phyloP scores from a whole-genome alignment of 2,797 vertebrate species.

The Melanotaenia nigrans region DNA sequence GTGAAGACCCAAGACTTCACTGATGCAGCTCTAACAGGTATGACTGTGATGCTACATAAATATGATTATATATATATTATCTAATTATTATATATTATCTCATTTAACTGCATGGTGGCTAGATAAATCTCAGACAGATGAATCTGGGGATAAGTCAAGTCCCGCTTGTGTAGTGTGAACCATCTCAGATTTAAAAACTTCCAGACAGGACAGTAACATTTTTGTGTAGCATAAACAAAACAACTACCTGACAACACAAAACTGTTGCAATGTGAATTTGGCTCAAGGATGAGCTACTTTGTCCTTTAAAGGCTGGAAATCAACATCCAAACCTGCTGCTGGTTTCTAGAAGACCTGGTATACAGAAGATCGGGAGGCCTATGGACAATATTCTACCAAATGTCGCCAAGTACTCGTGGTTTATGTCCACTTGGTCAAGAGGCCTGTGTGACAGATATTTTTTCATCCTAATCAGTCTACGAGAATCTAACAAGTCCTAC shows the following conservation, averaged over 20 bases:
- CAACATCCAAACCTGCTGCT: not conserved
- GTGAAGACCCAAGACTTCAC: too few species aligned
- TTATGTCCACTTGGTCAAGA: not conserved
- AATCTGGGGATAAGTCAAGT: too few species aligned
- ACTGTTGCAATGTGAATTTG: not conserved
- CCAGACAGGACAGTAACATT: too few species aligned
- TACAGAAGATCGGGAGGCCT: not conserved
- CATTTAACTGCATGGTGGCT: too few species aligned
- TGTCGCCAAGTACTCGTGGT: not conserved
- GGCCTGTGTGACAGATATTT: too few species aligned
- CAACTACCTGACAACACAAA: not conserved
- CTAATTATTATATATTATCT: too few species aligned
- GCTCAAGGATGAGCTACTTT: not conserved
- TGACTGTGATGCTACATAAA: too few species aligned
- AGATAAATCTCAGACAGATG: too few species aligned
- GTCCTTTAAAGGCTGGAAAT: not conserved
- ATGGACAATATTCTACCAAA: not conserved
- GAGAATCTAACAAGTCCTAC: too few species aligned
- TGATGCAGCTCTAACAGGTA: too few species aligned
- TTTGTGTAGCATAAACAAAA: not conserved
- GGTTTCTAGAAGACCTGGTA: not conserved
- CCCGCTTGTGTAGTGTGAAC: not conserved
- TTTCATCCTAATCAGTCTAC: too few species aligned
- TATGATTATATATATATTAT: too few species aligned
- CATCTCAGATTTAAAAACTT: not conserved